Percentiles rank a stretch among this genome's conserved stretches.
Conservation (phyloP, 1,140 invertebrate species). For the Myzus persicae region DNA sequence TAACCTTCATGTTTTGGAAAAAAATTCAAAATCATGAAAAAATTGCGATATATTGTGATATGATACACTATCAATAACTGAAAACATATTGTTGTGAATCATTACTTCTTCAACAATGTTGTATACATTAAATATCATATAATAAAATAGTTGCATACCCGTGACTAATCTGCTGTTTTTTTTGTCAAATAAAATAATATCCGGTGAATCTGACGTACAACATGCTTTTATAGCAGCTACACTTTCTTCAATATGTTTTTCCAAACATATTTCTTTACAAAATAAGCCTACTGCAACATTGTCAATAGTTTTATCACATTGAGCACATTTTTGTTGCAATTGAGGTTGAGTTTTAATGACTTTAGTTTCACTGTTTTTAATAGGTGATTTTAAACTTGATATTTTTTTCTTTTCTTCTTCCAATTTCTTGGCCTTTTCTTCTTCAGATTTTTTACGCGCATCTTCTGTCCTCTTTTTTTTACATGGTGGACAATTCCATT, state of each 20-base stretch:
- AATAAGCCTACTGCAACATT: conserved; percentile 10
- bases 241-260: conserved; percentile 55
- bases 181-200: conserved; percentile 80
- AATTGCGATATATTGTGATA: too few relatives aligned
- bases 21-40: too few relatives aligned
- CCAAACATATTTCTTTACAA: conserved; percentile 51
- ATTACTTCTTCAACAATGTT: too few relatives aligned
- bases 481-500: conserved; percentile 92
- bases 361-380: conserved; percentile 43
- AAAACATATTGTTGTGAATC: too few relatives aligned
- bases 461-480: conserved; percentile 68
- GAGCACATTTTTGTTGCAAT: conserved; percentile 12
- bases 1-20: too few relatives aligned
- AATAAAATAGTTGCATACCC: conserved; percentile 75
- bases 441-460: conserved; percentile 51
- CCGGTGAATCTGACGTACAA: conserved; percentile 45
- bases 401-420: conserved; percentile 40
- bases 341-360: background rate
- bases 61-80: too few relatives aligned
- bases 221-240: conserved; percentile 50
- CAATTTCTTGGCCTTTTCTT: conserved; percentile 21
- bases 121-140: background rate
- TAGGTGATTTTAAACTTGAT: conserved; percentile 16
- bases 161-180: conserved; percentile 78
- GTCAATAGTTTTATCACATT: conserved; percentile 9